A percentile compares a stretch with the other conserved stretches of the same genome.
These are phyloP conservation scores for Cotesia glomerata DNA, from an alignment of 1,140 invertebrate species.

Conservation along the genomic window DNA sequence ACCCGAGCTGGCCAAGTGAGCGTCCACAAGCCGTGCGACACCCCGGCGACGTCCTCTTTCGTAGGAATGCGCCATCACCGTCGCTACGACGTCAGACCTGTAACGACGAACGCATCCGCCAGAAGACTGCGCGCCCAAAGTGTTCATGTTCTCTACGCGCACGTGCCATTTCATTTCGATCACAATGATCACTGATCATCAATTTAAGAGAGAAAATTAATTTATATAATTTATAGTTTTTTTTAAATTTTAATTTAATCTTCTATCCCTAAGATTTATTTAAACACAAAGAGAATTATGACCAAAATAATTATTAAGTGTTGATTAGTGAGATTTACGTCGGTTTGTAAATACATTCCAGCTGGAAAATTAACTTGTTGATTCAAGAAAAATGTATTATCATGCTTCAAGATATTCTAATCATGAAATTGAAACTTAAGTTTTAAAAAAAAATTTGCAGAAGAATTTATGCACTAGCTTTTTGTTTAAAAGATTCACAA, in stretches of 20 bases:
- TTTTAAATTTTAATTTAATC: too few species aligned
- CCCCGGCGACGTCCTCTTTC: slow-evolving; percentile 4
- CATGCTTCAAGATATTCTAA: too few species aligned
- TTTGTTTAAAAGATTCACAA: too few species aligned
- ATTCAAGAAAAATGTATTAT: too few species aligned
- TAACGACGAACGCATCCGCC: not conserved
- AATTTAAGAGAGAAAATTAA: not conserved
- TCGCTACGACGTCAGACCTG: slow-evolving; percentile 28
- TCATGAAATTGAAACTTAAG: too few species aligned
- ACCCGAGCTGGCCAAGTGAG: not conserved
- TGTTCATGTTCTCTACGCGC: slow-evolving; percentile 36
- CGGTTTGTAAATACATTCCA: not conserved
- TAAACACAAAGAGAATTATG: not conserved
- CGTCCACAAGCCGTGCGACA: slow-evolving; percentile 17
- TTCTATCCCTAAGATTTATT: too few species aligned
- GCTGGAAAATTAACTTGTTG: not conserved
- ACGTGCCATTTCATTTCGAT: slow-evolving; percentile 28
- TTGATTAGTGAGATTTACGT: too few species aligned
- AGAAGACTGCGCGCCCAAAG: slow-evolving; percentile 36
- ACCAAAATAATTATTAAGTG: not conserved
- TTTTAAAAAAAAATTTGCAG: too few species aligned
- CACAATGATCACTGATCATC: not conserved
- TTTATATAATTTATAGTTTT: too few species aligned
- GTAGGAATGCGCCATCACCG: slow-evolving; percentile 23
- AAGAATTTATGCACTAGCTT: too few species aligned